Evolutionary conservation across 2,888 invertebrate genomes (phyloP).

Genomic region (Epistrophe grossulariae): DNA sequence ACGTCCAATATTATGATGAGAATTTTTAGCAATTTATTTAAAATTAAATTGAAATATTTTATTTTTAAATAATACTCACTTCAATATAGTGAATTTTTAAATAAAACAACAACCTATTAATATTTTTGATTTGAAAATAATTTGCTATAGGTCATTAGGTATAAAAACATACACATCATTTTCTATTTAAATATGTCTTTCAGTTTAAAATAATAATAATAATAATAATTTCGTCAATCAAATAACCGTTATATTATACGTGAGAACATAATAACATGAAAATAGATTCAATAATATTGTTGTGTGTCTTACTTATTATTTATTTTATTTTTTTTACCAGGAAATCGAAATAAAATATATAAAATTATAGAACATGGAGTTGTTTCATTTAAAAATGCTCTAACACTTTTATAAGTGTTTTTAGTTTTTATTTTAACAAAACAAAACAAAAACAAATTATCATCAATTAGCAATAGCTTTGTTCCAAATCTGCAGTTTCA

Average conservation of each 20-base stretch:
- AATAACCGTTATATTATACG: not conserved
- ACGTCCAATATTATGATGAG: constrained; percentile 76
- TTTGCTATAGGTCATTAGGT: not conserved
- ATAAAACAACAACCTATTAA: not conserved
- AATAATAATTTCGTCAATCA: not conserved
- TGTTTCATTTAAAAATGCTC: not conserved
- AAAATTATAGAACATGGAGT: constrained; percentile 28
- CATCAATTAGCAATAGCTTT: no score
- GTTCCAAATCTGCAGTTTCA: no score
- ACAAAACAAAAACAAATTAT: no score
- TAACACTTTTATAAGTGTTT: no score
- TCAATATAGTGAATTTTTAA: not conserved
- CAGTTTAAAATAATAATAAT: not conserved
- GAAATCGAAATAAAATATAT: constrained; percentile 57
- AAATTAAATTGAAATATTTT: constrained; percentile 13
- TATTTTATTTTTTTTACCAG: constrained; percentile 51
- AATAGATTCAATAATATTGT: constrained; percentile 41
- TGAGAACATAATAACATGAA: not conserved
- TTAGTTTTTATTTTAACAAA: no score
- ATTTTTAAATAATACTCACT: constrained; percentile 20
- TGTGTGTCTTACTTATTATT: constrained; percentile 55
- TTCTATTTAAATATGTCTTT: not conserved
- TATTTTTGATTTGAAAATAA: not conserved
- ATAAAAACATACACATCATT: not conserved
- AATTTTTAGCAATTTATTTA: constrained; percentile 47